Conservation (phyloP, 2,113 vertebrate species). For the Arvicanthis niloticus region DNA sequence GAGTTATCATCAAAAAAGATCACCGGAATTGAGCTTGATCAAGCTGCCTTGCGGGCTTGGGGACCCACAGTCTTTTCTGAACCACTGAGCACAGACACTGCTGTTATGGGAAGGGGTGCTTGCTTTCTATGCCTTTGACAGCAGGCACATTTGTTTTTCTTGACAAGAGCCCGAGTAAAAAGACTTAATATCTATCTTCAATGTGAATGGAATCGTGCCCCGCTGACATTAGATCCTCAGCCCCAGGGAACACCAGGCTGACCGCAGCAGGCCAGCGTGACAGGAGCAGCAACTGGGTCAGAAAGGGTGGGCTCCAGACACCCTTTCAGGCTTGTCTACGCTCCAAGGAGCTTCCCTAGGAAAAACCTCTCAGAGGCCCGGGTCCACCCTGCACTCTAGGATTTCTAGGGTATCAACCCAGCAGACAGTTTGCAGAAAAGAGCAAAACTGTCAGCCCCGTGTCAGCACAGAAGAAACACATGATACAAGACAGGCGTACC, state of each 20-base stretch:
- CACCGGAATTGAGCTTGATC: constrained; percentile 86
- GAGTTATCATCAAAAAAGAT: constrained; percentile 81
- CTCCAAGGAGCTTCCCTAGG: neutral
- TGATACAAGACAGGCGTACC: neutral
- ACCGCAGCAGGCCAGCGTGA: constrained; percentile 86
- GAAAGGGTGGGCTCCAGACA: neutral
- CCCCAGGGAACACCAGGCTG: constrained; percentile 84
- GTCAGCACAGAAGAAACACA: neutral
- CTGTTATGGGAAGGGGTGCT: constrained; percentile 68
- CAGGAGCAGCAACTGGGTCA: constrained; percentile 85
- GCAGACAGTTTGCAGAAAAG: neutral
- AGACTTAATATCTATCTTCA: constrained; percentile 85
- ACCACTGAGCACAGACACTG: constrained; percentile 79
- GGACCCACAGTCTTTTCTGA: constrained; percentile 81
- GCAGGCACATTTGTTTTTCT: constrained; percentile 78
- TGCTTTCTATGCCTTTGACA: constrained; percentile 59
- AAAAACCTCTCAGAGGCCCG: neutral
- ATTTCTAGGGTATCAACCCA: neutral
- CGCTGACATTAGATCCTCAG: constrained; percentile 88
- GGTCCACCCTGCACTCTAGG: neutral
- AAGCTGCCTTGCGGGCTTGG: constrained; percentile 76
- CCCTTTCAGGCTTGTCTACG: neutral
- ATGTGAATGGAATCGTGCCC: constrained; percentile 84
- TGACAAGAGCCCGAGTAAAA: constrained; percentile 83
- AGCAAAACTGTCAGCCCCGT: neutral